Evolutionary conservation across 2,888 invertebrate species (phyloP).

Genomic region (Tachina fera): DNA sequence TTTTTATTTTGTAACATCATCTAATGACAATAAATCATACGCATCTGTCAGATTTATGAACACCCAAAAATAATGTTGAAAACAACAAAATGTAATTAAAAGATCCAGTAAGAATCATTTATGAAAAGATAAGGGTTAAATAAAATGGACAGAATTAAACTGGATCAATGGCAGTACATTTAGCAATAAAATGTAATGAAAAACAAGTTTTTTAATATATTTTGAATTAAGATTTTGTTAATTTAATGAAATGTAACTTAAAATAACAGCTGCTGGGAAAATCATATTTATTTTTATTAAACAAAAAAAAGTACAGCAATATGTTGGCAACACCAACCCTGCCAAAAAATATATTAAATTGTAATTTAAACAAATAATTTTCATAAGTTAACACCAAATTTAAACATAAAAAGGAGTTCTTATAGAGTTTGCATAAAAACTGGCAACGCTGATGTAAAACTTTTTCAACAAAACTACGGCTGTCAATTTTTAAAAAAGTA

Average conservation of each 20-base stretch:
- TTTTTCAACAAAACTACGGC: too few species aligned
- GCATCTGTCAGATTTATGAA: slow-evolving; percentile 65
- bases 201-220: slow-evolving; percentile 39
- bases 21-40: slow-evolving; percentile 65
- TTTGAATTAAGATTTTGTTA: neutral
- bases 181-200: slow-evolving; percentile 34
- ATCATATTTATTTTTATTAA: neutral
- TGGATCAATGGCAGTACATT: slow-evolving; percentile 43
- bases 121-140: slow-evolving; percentile 59
- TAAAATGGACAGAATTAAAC: slow-evolving; percentile 2
- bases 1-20: slow-evolving; percentile 52
- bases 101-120: slow-evolving; percentile 28
- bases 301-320: slow-evolving; percentile 5
- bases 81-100: slow-evolving; percentile 45
- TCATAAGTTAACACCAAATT: slow-evolving; percentile 28
- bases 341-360: slow-evolving; percentile 2
- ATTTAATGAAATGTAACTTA: slow-evolving; percentile 50
- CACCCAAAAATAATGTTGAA: slow-evolving; percentile 11
- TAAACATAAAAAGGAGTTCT: too few species aligned
- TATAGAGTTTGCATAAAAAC: too few species aligned
- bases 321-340: slow-evolving; percentile 5
- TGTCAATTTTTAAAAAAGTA: too few species aligned
- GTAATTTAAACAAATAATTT: slow-evolving; percentile 15
- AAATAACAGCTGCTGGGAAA: slow-evolving; percentile 32
- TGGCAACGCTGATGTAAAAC: too few species aligned